Evolutionary conservation across 2,888 invertebrate species (phyloP).

Genomic region (Eristalis intricaria): DNA sequence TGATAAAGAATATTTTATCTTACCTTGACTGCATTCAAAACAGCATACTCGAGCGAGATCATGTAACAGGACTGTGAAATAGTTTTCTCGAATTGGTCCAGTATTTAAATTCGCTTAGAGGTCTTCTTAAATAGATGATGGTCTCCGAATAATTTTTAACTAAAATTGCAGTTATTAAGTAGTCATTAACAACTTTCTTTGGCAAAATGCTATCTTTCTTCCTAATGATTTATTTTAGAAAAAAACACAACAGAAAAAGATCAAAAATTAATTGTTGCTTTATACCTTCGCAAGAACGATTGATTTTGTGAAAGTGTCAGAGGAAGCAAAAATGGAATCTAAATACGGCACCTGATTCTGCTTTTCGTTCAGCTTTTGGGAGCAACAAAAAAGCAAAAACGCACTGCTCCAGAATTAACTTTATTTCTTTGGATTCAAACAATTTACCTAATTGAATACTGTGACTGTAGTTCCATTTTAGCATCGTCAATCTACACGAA

Average conservation of each 20-base stretch:
- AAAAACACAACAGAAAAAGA: neutral
- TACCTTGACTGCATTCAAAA: too few relatives aligned
- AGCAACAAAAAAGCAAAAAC: neutral
- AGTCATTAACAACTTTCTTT: neutral
- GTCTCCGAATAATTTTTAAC: neutral
- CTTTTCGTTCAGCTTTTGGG: slow-evolving; percentile 17
- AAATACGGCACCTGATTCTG: slow-evolving; percentile 28
- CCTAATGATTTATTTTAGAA: slow-evolving; percentile 17
- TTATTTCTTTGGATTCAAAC: slow-evolving; percentile 7
- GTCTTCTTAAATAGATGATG: neutral
- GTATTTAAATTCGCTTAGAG: too few relatives aligned
- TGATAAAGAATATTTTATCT: too few relatives aligned
- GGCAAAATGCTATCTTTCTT: slow-evolving; percentile 11
- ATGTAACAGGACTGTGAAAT: too few relatives aligned
- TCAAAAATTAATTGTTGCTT: slow-evolving; percentile 35
- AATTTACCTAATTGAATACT: slow-evolving; percentile 37
- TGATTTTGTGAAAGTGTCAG: slow-evolving; percentile 48
- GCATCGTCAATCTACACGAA: slow-evolving; percentile 13
- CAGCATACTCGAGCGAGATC: too few relatives aligned
- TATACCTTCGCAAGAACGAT: slow-evolving; percentile 6
- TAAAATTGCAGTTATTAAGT: neutral
- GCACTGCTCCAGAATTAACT: slow-evolving; percentile 2
- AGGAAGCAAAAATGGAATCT: slow-evolving; percentile 14
- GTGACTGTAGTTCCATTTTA: neutral
- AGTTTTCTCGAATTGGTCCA: too few relatives aligned